Conservation (phyloP, 2,888 invertebrate species). For the Timema cristinae region DNA sequence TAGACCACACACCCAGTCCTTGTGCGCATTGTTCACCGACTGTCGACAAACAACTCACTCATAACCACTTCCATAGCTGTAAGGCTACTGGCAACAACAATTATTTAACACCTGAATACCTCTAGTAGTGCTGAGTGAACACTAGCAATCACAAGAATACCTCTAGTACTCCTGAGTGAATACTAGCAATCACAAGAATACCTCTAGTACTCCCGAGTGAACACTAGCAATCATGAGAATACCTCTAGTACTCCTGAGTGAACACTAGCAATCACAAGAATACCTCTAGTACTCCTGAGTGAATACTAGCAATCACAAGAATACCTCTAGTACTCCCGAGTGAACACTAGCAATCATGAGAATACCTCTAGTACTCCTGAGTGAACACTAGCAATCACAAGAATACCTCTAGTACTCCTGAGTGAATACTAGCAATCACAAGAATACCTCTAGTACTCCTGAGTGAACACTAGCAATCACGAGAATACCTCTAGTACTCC, state of each 20-base stretch:
- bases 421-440: constrained; percentile 38
- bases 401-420: too few relatives aligned
- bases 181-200: constrained; percentile 41
- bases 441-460: too few relatives aligned
- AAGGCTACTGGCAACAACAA: too few relatives aligned
- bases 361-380: too few relatives aligned
- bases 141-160: constrained; percentile 42
- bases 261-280: constrained; percentile 40
- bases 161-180: too few relatives aligned
- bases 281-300: too few relatives aligned
- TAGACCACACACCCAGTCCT: constrained; percentile 81
- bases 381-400: constrained; percentile 38
- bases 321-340: too few relatives aligned
- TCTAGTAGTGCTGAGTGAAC: too few relatives aligned
- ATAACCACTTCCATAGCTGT: background rate
- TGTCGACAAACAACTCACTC: constrained; percentile 38
- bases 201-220: too few relatives aligned
- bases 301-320: constrained; percentile 39
- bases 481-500: too few relatives aligned
- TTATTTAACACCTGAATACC: too few relatives aligned
- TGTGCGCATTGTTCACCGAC: constrained; percentile 78
- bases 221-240: constrained; percentile 36
- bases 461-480: constrained; percentile 38
- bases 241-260: too few relatives aligned
- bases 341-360: constrained; percentile 34